A percentile compares a stretch with the other conserved stretches of the same genome.
Conservation (phyloP, 2,113 vertebrate genomes). For the Heptranchias perlo region DNA sequence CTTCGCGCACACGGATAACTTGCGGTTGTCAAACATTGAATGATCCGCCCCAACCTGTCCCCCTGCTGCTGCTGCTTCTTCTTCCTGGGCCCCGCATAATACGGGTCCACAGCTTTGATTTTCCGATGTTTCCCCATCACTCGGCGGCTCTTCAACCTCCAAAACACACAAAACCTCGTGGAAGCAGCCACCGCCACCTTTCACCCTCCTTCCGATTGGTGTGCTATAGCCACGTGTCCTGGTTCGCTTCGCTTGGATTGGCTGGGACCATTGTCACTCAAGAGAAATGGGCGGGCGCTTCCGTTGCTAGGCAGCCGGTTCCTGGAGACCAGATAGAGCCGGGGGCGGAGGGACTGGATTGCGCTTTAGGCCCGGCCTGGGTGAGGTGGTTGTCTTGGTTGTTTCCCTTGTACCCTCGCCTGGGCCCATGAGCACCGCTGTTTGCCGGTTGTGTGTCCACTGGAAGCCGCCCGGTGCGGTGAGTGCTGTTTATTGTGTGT, state of each 20-base stretch:
- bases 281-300: background rate
- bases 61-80: background rate
- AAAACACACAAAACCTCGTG: background rate
- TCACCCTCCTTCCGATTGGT: background rate
- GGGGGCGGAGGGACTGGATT: too few relatives aligned
- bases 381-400: too few relatives aligned
- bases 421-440: background rate
- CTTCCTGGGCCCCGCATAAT: slow-evolving; percentile 40
- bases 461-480: background rate
- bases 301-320: background rate
- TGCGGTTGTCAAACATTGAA: background rate
- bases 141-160: background rate
- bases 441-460: background rate
- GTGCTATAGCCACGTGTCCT: too few relatives aligned
- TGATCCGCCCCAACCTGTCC: background rate
- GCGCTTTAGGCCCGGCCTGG: background rate
- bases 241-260: too few relatives aligned
- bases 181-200: background rate
- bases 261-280: background rate
- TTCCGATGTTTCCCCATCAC: slow-evolving; percentile 52
- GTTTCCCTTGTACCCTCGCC: too few relatives aligned
- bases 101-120: slow-evolving; percentile 35
- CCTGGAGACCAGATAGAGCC: too few relatives aligned
- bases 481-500: background rate
- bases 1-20: background rate